Conservation (phyloP, 2,797 vertebrate species). For the Myripristis murdjan region DNA sequence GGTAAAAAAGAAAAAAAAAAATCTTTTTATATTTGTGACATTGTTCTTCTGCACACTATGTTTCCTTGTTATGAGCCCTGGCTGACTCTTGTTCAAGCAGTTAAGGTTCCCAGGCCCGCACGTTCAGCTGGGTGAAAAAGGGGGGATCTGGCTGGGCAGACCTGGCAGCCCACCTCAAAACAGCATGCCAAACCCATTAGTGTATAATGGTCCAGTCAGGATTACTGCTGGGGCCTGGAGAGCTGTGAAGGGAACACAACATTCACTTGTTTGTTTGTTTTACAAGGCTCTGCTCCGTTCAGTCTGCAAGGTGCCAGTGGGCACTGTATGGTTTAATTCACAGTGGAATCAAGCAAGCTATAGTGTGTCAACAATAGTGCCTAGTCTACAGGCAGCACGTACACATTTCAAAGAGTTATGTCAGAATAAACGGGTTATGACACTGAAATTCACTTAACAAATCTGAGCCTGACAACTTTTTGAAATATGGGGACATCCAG, state of each 20-base stretch:
- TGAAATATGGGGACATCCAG: slow-evolving; percentile 12
- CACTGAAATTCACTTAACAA: slow-evolving; percentile 29
- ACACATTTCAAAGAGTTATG: slow-evolving; percentile 47
- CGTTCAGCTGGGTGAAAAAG: slow-evolving; percentile 64
- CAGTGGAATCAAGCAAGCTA: slow-evolving; percentile 42
- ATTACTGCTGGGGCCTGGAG: slow-evolving; percentile 74
- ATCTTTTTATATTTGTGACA: slow-evolving; percentile 2
- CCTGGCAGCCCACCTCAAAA: slow-evolving; percentile 72
- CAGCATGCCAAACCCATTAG: slow-evolving; percentile 78
- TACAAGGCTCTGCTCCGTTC: slow-evolving; percentile 69
- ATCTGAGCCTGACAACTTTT: background rate
- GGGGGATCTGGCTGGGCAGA: slow-evolving; percentile 66
- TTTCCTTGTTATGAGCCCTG: slow-evolving; percentile 32
- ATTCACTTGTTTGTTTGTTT: slow-evolving; percentile 81
- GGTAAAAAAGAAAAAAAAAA: slow-evolving; percentile 16
- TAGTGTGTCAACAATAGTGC: slow-evolving; percentile 46
- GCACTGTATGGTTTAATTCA: slow-evolving; percentile 70
- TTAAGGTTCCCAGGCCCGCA: slow-evolving; percentile 47
- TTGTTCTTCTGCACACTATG: slow-evolving; percentile 19
- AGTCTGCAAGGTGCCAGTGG: slow-evolving; percentile 74
- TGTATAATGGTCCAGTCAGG: slow-evolving; percentile 82
- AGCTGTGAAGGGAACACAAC: slow-evolving; percentile 70
- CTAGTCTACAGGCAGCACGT: slow-evolving; percentile 28
- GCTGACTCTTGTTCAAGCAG: slow-evolving; percentile 16
- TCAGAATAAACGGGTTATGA: slow-evolving; percentile 47